Base-by-base conservation (phyloP, 2,888 invertebrate species). In the Dichetophora obliterata region DNA sequence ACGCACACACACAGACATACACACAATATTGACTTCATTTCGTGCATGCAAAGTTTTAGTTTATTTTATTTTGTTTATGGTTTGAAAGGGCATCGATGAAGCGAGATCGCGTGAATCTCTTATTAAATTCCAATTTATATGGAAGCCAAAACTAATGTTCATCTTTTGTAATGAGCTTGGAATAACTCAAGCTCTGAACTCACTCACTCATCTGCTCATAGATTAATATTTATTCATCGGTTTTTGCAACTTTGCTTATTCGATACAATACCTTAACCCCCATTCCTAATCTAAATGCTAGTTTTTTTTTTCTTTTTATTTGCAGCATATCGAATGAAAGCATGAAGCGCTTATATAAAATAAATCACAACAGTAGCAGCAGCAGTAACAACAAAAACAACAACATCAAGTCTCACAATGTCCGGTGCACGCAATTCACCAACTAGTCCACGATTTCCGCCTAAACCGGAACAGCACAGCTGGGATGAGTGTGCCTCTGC, bases 61-160 rank as follows among this genome's bases (percentile, higher is more conserved):
- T 16, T 50, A 50, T 68, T 68, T 50, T 68, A 27, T 61, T 24
- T 31, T 31, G 31, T 31, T 31, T 31, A 31, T 31, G 31, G 31
- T 31, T 31, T 31, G 3, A 2, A 8, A 16, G n/a, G 5, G n/a
- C n/a, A n/a, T n/a, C n/a, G n/a, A n/a, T 22, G 54, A 19, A 54
- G 14, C 6, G 9, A 4, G 19, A 19, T 4, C 14, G 43, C 43
- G 43, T 11, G 43, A 43, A 43, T 43, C 43, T 78, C 83, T 84
- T 85, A 86, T 85, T 86, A 86, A 84, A 84, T 54, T 19, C 43
- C 1, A 2, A 22, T 81, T 81, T 82, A 84, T 83, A 84, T 83
- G 85, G 84, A 84, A 82, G 57, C 81, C 85, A 85, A 86, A 86
- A 84, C 84, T 85, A 84, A 83, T 86, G 82, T 84, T 84, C 81